These are phyloP conservation scores for Hydrozoanthus gracilis DNA, from an alignment of 92 coral and sea anemone species.

Conservation along the genomic window DNA sequence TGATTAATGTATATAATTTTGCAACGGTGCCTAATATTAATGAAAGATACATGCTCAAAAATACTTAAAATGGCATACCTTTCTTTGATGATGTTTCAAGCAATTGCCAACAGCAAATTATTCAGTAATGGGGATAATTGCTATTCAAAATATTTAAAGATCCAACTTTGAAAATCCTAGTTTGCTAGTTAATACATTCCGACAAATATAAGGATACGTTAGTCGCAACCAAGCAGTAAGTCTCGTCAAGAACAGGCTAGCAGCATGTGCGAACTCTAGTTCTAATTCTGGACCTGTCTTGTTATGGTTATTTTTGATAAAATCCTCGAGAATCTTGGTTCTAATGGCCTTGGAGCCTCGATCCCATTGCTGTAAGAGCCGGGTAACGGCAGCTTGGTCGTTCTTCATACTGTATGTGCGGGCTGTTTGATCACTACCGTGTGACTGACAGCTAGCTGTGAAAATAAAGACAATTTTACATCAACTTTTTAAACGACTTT, in stretches of 20 bases:
- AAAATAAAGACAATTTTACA: not conserved
- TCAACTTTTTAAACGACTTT: too few species aligned
- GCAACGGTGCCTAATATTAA: too few species aligned
- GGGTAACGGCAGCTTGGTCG: slow-evolving; percentile 88
- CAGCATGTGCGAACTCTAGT: slow-evolving; percentile 95
- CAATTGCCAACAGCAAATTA: too few species aligned
- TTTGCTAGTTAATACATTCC: too few species aligned
- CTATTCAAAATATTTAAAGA: too few species aligned
- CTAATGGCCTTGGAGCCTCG: slow-evolving; percentile 88
- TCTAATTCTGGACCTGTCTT: slow-evolving; percentile 98
- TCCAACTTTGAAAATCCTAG: too few species aligned
- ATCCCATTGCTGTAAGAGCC: slow-evolving; percentile 94
- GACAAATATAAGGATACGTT: slow-evolving; percentile 74
- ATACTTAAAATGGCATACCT: too few species aligned
- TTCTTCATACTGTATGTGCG: slow-evolving; percentile 58
- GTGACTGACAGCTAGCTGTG: not conserved
- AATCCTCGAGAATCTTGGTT: slow-evolving; percentile 89
- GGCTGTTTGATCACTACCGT: not conserved
- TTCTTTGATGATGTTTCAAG: too few species aligned
- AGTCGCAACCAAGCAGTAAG: slow-evolving; percentile 96
- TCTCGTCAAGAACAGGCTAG: slow-evolving; percentile 95
- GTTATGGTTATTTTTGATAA: slow-evolving; percentile 75
- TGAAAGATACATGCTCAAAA: too few species aligned
- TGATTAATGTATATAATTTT: not conserved
- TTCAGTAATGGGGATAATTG: too few species aligned